Conservation (phyloP, 2,113 vertebrate species). For the Trematomus loennbergii region DNA sequence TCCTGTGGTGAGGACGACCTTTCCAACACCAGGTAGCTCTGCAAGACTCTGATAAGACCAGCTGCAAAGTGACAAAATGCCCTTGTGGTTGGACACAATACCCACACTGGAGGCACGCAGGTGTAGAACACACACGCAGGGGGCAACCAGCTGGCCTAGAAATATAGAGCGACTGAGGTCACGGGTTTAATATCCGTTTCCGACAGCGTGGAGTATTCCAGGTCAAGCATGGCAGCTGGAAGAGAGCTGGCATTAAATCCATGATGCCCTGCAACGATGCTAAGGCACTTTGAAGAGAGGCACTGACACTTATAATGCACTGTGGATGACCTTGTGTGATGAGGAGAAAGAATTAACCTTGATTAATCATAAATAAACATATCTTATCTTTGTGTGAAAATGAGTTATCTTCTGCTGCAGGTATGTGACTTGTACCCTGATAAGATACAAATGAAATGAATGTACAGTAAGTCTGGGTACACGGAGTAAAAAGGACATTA, state of each 20-base stretch:
- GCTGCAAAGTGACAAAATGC: slow-evolving; percentile 75
- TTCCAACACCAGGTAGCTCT: slow-evolving; percentile 63
- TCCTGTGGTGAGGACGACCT: slow-evolving; percentile 83
- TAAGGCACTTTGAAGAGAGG: slow-evolving; percentile 17
- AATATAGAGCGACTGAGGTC: slow-evolving; percentile 56
- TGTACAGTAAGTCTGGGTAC: slow-evolving; percentile 17
- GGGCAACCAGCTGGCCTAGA: slow-evolving; percentile 56
- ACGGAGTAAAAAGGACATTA: slow-evolving; percentile 33
- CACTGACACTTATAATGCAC: background rate
- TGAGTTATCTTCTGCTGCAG: background rate
- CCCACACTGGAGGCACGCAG: slow-evolving; percentile 44
- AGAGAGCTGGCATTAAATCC: slow-evolving; percentile 19
- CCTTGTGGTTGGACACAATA: slow-evolving; percentile 57
- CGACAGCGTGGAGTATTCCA: slow-evolving; percentile 43
- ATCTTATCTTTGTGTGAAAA: background rate
- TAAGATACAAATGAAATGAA: background rate
- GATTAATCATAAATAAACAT: background rate
- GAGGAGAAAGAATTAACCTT: background rate
- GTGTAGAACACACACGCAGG: slow-evolving; percentile 47
- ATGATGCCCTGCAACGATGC: slow-evolving; percentile 3
- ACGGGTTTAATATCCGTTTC: slow-evolving; percentile 48
- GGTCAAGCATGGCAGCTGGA: slow-evolving; percentile 31
- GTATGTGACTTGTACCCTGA: slow-evolving; percentile 9
- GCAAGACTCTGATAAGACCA: slow-evolving; percentile 74
- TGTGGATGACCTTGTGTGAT: background rate